phyloP scores from a whole-genome alignment of 2,113 vertebrate genomes.

The Oncorhynchus keta region DNA sequence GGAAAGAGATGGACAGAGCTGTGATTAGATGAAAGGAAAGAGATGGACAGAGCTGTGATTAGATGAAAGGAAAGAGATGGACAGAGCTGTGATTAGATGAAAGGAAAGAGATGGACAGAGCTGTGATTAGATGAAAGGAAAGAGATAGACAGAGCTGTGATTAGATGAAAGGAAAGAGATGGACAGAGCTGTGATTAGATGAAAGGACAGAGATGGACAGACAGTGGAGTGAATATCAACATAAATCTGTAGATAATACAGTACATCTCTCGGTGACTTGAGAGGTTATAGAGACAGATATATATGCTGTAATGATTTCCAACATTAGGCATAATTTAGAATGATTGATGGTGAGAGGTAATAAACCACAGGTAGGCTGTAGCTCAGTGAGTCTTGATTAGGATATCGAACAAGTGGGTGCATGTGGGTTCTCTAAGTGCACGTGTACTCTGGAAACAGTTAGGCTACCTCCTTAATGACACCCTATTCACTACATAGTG shows the following conservation, averaged over 20 bases:
- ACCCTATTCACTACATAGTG: not conserved
- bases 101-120: conserved; percentile 11
- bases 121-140: no score
- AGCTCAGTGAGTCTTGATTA: conserved; percentile 25
- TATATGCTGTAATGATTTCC: conserved; percentile 46
- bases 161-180: conserved; percentile 35
- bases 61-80: conserved; percentile 1
- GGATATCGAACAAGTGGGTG: not conserved
- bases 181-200: not conserved
- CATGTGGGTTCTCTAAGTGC: not conserved
- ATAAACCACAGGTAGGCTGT: conserved; percentile 38
- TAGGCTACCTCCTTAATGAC: not conserved
- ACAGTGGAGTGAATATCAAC: no score
- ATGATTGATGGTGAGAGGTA: conserved; percentile 41
- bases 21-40: conserved; percentile 43
- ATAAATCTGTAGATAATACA: no score
- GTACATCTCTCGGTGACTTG: conserved; percentile 54
- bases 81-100: conserved; percentile 40
- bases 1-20: conserved; percentile 21
- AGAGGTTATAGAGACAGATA: conserved; percentile 28
- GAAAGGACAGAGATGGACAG: no score
- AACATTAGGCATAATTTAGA: conserved; percentile 45
- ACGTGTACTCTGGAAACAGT: conserved; percentile 20
- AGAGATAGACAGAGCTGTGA: no score
- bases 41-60: not conserved